Evolutionary conservation across 2,888 invertebrate species (phyloP).

Genomic region (Polyommatus icarus): DNA sequence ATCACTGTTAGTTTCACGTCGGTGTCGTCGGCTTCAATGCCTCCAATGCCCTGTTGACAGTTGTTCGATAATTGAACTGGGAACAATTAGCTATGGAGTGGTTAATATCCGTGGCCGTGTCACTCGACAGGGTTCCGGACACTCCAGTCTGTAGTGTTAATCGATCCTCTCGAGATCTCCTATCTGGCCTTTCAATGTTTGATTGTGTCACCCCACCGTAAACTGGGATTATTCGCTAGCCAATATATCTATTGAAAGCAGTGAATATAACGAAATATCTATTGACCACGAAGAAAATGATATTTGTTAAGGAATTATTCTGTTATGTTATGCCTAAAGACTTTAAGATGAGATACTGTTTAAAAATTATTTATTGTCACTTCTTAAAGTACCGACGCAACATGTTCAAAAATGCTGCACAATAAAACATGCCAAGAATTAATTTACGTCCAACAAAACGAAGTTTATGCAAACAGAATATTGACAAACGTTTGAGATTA

Average conservation of each 20-base stretch:
- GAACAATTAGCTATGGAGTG: slow-evolving; percentile 77
- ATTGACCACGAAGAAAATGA: neutral
- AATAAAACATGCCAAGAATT: slow-evolving; percentile 30
- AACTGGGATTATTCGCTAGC: slow-evolving; percentile 15
- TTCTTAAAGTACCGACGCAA: neutral
- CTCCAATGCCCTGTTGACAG: slow-evolving; percentile 64
- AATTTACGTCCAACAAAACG: slow-evolving; percentile 14
- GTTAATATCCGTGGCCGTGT: slow-evolving; percentile 73
- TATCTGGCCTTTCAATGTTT: slow-evolving; percentile 29
- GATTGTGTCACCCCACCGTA: slow-evolving; percentile 26
- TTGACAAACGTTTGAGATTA: slow-evolving; percentile 32
- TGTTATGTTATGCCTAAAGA: neutral
- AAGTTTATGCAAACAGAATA: slow-evolving; percentile 27
- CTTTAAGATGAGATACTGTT: neutral
- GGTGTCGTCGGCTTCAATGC: slow-evolving; percentile 36
- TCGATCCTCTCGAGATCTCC: slow-evolving; percentile 53
- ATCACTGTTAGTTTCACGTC: slow-evolving; percentile 55
- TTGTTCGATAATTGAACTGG: slow-evolving; percentile 76
- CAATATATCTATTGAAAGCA: neutral
- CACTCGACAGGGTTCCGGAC: slow-evolving; percentile 65
- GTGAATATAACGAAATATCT: neutral
- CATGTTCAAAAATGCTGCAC: slow-evolving; percentile 15
- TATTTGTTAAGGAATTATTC: neutral
- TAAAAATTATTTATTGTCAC: neutral
- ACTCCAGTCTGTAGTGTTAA: slow-evolving; percentile 66